Evolutionary conservation across 2,888 invertebrate genomes (phyloP), one percentile per base, ranked within the genome.

Genomic region (Caenorhabditis panamensis): DNA sequence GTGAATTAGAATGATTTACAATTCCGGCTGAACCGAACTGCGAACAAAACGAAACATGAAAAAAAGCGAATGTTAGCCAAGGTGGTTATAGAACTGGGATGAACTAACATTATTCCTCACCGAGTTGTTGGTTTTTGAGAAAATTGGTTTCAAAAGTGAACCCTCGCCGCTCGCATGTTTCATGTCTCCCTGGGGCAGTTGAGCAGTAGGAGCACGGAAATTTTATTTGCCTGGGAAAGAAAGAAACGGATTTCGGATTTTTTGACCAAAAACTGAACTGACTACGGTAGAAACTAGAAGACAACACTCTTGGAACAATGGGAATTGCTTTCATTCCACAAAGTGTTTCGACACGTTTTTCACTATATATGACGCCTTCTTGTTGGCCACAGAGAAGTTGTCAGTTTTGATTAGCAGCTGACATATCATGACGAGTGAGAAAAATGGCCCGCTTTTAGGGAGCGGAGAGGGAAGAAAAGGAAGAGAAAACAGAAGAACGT

Each of bases 391-490:
- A 49, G 58, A 64, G 24, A 41, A 75, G 66, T 66, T 75, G 75
- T 75, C 75, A 75, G 75, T 66, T 75, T 75, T 75, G 75, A 75
- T 75, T 75, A 75, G 66, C 61, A 59, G 66, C 66, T 75, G 75
- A 59, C 75, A 75, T 66, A 75, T 75, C 75, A 75, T 75, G 66
- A 66, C 75, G 66, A 66, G 75, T 66, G 73, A 72, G 63, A 56
- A 72, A 63, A 49, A 61, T 44, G 44, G 71, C 54, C 53, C 20
- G 36, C 31, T 67, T 67, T 47, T 41, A 51, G 37, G 59, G 24
- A 59, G 13, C 9, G 31, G 31, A 31, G 31, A 31, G 44, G 41
- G 51, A 26, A 41, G 18, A 24, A n/a, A 8, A 68, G 20, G 13
- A 54, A 53, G 22, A 54, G 11, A 24, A 3, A 13, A 41, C 20